A percentile compares a stretch with the other conserved stretches of the same genome.
Conservation (phyloP, 1,140 invertebrate genomes). For the Teleopsis dalmanni region DNA sequence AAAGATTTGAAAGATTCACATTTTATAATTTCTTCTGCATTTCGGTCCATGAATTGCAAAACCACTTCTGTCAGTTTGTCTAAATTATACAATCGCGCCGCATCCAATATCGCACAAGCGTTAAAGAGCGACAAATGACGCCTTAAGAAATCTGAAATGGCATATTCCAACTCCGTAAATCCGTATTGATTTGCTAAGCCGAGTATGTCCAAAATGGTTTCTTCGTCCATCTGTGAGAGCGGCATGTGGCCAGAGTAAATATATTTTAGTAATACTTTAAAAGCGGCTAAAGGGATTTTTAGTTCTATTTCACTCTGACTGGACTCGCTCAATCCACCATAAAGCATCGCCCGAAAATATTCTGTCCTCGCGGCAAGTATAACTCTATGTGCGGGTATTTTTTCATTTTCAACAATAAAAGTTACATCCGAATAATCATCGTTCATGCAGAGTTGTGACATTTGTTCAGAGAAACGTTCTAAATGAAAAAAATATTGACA, state of each 20-base stretch:
- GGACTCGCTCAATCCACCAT: conserved; percentile 86
- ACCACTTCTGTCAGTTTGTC: conserved; percentile 58
- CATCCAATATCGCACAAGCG: conserved; percentile 88
- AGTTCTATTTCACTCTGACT: conserved; percentile 76
- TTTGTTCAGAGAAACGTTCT: conserved; percentile 39
- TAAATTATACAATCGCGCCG: conserved; percentile 62
- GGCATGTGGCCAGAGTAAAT: conserved; percentile 88
- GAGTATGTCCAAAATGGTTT: conserved; percentile 77
- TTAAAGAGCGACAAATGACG: conserved; percentile 81
- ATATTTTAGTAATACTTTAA: conserved; percentile 85
- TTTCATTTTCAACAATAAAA: conserved; percentile 75
- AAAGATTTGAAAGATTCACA: conserved; percentile 78
- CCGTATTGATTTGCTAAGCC: conserved; percentile 92
- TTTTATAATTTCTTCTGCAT: conserved; percentile 75
- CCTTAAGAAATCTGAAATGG: conserved; percentile 88
- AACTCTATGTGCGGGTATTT: conserved; percentile 80
- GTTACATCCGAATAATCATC: conserved; percentile 88
- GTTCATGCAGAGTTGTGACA: conserved; percentile 74
- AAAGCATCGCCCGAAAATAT: conserved; percentile 87
- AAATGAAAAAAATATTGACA: conserved; percentile 11
- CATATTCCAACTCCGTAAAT: conserved; percentile 81
- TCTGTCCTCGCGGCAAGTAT: conserved; percentile 82
- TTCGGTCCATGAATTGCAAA: conserved; percentile 77
- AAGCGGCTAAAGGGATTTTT: conserved; percentile 77
- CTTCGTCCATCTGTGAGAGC: conserved; percentile 74